Percentiles rank a stretch among this genome's conserved stretches.
Conservation (phyloP, 2,888 invertebrate species). For the Chalcosyrphus nemorum region DNA sequence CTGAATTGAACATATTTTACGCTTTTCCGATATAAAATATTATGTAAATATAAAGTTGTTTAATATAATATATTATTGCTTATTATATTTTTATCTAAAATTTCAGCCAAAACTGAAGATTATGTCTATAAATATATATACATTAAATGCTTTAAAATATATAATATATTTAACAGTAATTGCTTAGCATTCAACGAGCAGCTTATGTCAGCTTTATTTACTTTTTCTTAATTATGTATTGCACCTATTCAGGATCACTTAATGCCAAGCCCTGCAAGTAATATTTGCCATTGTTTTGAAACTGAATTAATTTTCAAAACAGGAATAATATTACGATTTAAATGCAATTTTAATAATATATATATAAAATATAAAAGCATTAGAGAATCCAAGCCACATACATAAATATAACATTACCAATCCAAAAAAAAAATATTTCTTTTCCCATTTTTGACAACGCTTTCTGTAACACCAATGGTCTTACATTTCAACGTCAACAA, state of each 20-base stretch:
- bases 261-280: constrained; percentile 38
- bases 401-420: constrained; percentile 36
- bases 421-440: constrained; percentile 76
- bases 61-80: neutral
- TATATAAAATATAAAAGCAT: neutral
- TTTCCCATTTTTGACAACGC: constrained; percentile 82
- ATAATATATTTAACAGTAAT: no score
- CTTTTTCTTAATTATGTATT: neutral
- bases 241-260: neutral
- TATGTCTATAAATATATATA: neutral
- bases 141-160: no score
- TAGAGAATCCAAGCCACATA: constrained; percentile 26
- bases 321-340: constrained; percentile 34
- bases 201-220: neutral
- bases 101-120: neutral
- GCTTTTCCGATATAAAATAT: no score
- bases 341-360: constrained; percentile 72
- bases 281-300: constrained; percentile 51
- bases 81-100: neutral
- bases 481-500: constrained; percentile 23
- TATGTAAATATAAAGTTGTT: neutral
- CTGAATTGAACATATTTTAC: no score
- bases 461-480: constrained; percentile 70
- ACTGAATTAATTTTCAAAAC: constrained; percentile 62
- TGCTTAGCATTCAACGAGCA: constrained; percentile 19